Base-by-base conservation (phyloP, 1,140 invertebrate genomes). In the Potamilus streckersoni region DNA sequence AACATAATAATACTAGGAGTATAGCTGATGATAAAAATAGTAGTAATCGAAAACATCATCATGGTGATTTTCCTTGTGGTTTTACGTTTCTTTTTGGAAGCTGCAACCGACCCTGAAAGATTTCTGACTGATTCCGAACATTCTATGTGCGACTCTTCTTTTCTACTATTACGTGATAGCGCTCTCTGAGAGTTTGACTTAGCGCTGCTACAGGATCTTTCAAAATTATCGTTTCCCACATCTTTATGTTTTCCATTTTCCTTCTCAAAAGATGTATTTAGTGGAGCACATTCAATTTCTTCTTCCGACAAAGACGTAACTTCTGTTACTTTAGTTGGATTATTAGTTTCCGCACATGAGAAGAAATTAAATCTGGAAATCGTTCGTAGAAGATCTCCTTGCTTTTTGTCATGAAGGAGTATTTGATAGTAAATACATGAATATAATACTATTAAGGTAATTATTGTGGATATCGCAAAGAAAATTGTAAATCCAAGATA, bases 401-500 rank as follows among this genome's bases (percentile, higher is more conserved):
- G 38, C 1, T 19, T n/a, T 67, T 68, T 70, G 66, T 72, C 71
- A 8, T 70, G 38, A 55, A 64, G 66, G n/a, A 57, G 57, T 19
- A 77, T 71, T 56, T 72, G 27, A 55, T 71, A 65, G 63, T 63
- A 70, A 60, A 77, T 77, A 17, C 71, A 61, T 19, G 70, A 59
- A 68, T 77, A 77, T 17, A 55, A 27, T 56, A 77, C 62, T 17
- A 72, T 27, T 8, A 77, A 38, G 56, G 72, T 72, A n/a, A 62
- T 13, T 16, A 70, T 77, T 17, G 75, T 72, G 23, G n/a, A 57
- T 27, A 77, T 38, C 16, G 69, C 71, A 12, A 77, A 19, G 20
- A 11, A 57, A 58, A 77, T 16, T 15, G 65, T 77, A 3, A 65
- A 31, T 57, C 71, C 68, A 11, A 23, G 71, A 58, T 71, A 72